Evolutionary conservation across 2,113 vertebrate species (phyloP).

Genomic region (Telmatochromis sp.): DNA sequence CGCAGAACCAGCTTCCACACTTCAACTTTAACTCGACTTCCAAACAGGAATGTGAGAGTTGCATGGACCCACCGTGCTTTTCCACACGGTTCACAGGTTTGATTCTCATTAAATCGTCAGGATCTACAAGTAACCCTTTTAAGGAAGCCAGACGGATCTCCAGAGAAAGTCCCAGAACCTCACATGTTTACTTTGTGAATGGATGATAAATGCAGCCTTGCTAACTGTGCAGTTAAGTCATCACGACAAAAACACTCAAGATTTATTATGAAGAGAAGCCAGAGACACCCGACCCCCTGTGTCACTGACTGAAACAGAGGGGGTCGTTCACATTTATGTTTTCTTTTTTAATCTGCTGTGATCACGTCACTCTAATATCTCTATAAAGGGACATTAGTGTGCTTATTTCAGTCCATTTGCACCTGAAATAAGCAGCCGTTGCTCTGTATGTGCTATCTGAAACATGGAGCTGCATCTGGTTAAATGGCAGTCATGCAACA

Average conservation of each 20-base stretch:
- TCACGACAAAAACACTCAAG: neutral
- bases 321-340: conserved; percentile 26
- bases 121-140: neutral
- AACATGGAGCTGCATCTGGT: neutral
- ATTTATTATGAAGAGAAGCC: neutral
- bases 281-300: conserved; percentile 15
- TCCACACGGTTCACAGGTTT: neutral
- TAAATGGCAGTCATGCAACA: neutral
- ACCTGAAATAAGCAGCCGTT: neutral
- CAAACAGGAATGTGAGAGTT: neutral
- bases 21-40: neutral
- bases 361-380: neutral
- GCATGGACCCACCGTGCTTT: neutral
- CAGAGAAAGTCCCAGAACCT: neutral
- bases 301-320: neutral
- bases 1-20: neutral
- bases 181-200: fast-evolving
- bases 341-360: neutral
- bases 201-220: neutral
- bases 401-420: neutral
- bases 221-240: neutral
- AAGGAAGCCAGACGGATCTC: neutral
- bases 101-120: neutral
- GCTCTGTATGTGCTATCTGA: neutral
- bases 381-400: neutral